Evolutionary conservation across 1,140 invertebrate species (phyloP).

Genomic region (Nilaparvata lugens): DNA sequence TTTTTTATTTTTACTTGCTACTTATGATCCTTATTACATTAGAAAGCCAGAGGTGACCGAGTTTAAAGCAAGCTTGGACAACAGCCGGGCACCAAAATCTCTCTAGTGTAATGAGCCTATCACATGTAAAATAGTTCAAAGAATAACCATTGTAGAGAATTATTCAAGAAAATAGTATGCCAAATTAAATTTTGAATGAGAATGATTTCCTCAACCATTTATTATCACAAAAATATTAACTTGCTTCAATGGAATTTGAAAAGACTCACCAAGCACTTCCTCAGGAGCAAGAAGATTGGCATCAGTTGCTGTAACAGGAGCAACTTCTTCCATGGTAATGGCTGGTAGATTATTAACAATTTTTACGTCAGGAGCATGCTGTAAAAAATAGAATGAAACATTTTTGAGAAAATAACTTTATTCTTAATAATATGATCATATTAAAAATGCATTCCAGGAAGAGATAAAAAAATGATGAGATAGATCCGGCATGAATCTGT

Average conservation of each 20-base stretch:
- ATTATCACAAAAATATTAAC: not conserved
- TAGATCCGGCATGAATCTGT: too few species aligned
- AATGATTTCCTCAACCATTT: not conserved
- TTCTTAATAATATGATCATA: too few species aligned
- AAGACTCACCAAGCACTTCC: conserved; percentile 51
- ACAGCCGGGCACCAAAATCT: not conserved
- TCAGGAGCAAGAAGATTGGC: conserved; percentile 84
- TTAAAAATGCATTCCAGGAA: too few species aligned
- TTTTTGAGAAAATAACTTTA: too few species aligned
- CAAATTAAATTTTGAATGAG: too few species aligned
- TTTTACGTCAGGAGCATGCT: conserved; percentile 76
- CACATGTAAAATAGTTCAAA: not conserved
- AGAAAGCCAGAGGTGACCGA: too few species aligned
- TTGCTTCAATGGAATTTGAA: not conserved
- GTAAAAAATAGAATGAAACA: conserved; percentile 33
- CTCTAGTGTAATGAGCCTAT: not conserved
- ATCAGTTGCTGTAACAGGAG: conserved; percentile 75
- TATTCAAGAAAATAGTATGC: too few species aligned
- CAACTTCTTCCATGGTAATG: conserved; percentile 92
- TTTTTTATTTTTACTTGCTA: too few species aligned
- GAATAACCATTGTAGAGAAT: too few species aligned
- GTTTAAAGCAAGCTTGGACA: too few species aligned
- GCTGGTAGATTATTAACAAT: conserved; percentile 87
- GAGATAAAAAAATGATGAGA: too few species aligned
- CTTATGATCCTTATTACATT: too few species aligned